phyloP scores from a whole-genome alignment of 2,797 vertebrate genomes.

The Rhynchotus rufescens region DNA sequence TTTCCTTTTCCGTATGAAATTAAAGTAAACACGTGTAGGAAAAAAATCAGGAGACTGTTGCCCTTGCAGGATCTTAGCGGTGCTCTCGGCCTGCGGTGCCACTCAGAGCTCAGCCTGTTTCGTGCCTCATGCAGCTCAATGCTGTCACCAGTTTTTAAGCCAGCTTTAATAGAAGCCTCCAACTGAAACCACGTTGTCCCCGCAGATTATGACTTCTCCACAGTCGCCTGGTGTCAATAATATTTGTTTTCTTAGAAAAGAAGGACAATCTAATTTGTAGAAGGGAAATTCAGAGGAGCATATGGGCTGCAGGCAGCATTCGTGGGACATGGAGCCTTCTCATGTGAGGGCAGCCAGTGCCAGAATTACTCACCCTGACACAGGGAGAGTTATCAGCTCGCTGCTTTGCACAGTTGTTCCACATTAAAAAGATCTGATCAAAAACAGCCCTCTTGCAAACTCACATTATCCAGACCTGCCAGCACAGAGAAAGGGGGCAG shows the following conservation, averaged over 20 bases:
- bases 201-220: neutral
- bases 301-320: accelerated
- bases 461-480: neutral
- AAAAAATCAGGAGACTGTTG: neutral
- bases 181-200: neutral
- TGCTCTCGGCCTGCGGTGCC: neutral
- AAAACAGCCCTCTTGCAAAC: neutral
- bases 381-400: neutral
- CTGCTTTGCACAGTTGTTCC: neutral
- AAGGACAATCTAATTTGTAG: neutral
- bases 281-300: neutral
- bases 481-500: neutral
- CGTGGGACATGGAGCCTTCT: neutral
- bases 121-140: neutral
- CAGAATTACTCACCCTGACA: neutral
- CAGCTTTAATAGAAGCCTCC: neutral
- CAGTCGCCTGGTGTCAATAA: neutral
- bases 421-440: neutral
- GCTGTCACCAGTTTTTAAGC: neutral
- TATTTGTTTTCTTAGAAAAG: neutral
- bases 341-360: neutral
- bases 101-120: neutral
- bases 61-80: neutral
- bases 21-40: neutral
- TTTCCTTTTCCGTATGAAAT: neutral